Conservation (phyloP, 2,113 vertebrate species). For the Tetraodon nigroviridis region DNA sequence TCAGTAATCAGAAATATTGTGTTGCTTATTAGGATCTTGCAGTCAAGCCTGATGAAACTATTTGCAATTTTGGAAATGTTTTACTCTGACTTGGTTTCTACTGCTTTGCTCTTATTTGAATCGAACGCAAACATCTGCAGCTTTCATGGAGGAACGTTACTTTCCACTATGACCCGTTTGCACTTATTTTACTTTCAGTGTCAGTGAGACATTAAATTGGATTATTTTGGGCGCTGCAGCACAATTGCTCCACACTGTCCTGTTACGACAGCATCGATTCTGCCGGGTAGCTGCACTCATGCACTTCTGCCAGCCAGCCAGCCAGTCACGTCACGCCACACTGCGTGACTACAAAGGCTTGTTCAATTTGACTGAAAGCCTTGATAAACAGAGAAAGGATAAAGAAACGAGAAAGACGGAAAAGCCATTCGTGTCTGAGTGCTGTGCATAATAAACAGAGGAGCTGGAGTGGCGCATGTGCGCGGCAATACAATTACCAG, state of each 20-base stretch:
- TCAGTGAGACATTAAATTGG: not conserved
- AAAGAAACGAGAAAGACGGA: conserved; percentile 1
- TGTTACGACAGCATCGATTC: not conserved
- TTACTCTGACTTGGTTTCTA: not conserved
- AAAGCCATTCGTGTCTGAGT: conserved; percentile 8
- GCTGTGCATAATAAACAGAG: conserved; percentile 34
- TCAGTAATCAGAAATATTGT: conserved; percentile 46
- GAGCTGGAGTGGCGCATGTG: conserved; percentile 60
- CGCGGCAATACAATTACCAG: conserved; percentile 70
- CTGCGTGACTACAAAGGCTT: conserved; percentile 1
- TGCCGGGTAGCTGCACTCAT: not conserved
- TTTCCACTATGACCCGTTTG: not conserved
- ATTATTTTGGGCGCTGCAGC: not conserved
- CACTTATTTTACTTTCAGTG: not conserved
- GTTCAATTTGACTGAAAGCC: conserved; percentile 31
- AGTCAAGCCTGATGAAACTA: conserved; percentile 13
- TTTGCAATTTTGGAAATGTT: conserved; percentile 7
- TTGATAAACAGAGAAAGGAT: conserved; percentile 1
- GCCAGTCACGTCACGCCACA: not conserved
- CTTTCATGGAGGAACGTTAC: not conserved
- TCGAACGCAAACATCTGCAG: not conserved
- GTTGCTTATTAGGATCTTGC: conserved; percentile 56
- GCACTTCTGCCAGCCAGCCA: conserved; percentile 1
- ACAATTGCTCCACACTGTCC: not conserved
- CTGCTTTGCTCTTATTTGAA: not conserved